Percentiles rank a stretch among this genome's conserved stretches.
These are phyloP conservation scores for Calameuta pallipes DNA, from an alignment of 2,888 invertebrate genomes.

Conservation along the genomic window DNA sequence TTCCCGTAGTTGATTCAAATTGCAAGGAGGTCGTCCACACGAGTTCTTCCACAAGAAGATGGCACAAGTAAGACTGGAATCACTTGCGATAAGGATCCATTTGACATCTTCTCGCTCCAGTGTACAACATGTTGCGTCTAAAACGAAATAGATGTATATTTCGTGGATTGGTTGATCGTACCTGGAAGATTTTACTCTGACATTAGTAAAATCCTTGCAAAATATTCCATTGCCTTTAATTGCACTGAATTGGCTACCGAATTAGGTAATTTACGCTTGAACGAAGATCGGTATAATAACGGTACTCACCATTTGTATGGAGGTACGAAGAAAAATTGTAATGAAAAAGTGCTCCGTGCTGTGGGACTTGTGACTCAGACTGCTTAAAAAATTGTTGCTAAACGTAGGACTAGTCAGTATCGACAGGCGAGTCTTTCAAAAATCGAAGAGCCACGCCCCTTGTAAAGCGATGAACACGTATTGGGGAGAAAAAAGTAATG, in stretches of 20 bases:
- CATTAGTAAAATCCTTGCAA: neutral
- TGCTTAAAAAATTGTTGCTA: neutral
- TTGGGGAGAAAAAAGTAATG: neutral
- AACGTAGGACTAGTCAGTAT: neutral
- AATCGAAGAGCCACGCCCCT: neutral
- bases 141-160: neutral
- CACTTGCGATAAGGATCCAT: neutral
- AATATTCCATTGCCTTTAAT: neutral
- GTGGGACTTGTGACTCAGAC: neutral
- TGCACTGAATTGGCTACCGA: neutral
- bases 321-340: neutral
- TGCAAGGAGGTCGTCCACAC: neutral
- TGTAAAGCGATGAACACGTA: neutral
- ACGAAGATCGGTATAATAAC: neutral
- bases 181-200: neutral
- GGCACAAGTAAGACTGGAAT: no score
- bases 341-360: neutral
- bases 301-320: neutral
- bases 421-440: neutral
- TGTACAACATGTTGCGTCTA: neutral
- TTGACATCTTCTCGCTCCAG: neutral
- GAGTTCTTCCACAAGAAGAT: no score
- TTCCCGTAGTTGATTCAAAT: neutral
- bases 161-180: neutral
- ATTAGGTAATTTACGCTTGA: neutral